Conservation (phyloP, 2,797 vertebrate species). For the Iguana delicatissima region DNA sequence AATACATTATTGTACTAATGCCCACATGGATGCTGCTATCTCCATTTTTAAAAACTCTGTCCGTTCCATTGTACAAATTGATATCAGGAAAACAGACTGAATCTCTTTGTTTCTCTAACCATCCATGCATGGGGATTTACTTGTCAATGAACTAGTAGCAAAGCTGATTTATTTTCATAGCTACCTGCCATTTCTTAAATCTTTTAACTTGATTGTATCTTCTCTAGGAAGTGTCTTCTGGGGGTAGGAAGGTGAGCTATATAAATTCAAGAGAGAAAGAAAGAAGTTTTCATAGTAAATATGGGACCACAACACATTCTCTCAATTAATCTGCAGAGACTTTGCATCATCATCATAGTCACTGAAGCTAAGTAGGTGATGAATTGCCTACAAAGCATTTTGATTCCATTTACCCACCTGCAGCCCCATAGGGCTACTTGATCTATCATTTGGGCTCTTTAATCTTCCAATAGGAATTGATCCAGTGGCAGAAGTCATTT, state of each 20-base stretch:
- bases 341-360: neutral
- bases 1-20: conserved; percentile 54
- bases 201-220: conserved; percentile 20
- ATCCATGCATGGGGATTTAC: conserved; percentile 46
- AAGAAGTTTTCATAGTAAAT: neutral
- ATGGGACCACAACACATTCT: neutral
- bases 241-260: too few species aligned
- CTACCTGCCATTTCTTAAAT: conserved; percentile 45
- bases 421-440: neutral
- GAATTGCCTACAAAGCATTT: neutral
- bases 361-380: neutral
- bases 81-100: conserved; percentile 65
- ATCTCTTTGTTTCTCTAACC: conserved; percentile 53
- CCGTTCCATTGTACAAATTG: conserved; percentile 47
- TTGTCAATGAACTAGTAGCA: conserved; percentile 57
- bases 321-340: neutral
- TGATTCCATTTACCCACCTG: neutral
- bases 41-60: conserved; percentile 40
- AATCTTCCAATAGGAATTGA: neutral
- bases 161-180: conserved; percentile 66
- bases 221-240: too few species aligned
- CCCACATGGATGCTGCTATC: conserved; percentile 36
- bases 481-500: neutral
- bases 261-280: too few species aligned
- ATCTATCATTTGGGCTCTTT: neutral